Conservation (phyloP, 92 coral and sea anemone genomes). For the Scolanthus callimorphus region DNA sequence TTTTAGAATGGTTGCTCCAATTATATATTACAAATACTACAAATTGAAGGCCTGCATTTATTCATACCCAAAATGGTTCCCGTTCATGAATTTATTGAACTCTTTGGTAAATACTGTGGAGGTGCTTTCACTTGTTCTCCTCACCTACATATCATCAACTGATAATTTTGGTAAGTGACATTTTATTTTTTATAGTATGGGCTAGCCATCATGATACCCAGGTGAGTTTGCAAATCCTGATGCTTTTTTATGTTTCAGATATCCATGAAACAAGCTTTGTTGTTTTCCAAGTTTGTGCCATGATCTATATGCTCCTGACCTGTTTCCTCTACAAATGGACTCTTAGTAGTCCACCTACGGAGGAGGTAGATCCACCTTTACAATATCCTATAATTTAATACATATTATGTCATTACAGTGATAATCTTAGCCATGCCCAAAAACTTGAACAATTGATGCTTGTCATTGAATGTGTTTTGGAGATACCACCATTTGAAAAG, state of each 20-base stretch:
- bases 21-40: constrained; percentile 48
- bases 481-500: too few relatives aligned
- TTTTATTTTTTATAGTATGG: too few relatives aligned
- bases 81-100: constrained; percentile 46
- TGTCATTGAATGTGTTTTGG: too few relatives aligned
- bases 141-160: constrained; percentile 80
- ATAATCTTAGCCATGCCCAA: too few relatives aligned
- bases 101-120: constrained; percentile 53
- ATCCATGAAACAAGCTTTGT: constrained; percentile 87
- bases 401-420: too few relatives aligned
- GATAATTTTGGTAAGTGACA: constrained; percentile 91
- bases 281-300: constrained; percentile 67
- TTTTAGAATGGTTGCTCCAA: constrained; percentile 50
- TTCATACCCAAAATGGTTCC: constrained; percentile 35
- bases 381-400: too few relatives aligned
- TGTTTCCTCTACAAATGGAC: constrained; percentile 66
- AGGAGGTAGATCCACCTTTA: too few relatives aligned
- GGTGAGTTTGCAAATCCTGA: too few relatives aligned
- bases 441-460: too few relatives aligned
- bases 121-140: constrained; percentile 70
- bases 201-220: too few relatives aligned
- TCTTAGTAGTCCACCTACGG: constrained; percentile 54
- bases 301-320: constrained; percentile 77
- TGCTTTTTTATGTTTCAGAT: too few relatives aligned
- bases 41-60: constrained; percentile 33